A percentile compares a stretch with the other conserved stretches of the same genome.
Evolutionary conservation across 53 echinoderm and acorn worm species (phyloP).

Genomic region (Hippasteria phrygiana): DNA sequence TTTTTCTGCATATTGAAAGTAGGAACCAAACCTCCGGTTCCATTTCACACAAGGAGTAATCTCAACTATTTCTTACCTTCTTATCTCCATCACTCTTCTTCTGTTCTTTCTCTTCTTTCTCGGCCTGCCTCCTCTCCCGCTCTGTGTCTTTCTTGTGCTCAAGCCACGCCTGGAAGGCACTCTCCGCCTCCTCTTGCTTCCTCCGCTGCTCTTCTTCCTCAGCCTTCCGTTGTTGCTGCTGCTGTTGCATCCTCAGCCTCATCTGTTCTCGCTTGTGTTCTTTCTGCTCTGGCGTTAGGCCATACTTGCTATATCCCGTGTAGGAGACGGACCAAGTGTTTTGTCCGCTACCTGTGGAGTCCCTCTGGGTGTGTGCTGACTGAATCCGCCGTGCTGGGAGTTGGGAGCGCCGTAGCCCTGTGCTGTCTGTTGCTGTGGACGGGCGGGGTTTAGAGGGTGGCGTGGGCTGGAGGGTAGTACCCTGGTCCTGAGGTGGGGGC

Average conservation of each 20-base stretch:
- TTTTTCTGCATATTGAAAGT: too few species aligned
- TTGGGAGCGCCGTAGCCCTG: constrained; percentile 39
- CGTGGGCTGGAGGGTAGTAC: constrained; percentile 31
- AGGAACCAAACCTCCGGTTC: too few species aligned
- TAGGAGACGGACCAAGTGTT: constrained; percentile 31
- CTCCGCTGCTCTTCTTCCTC: constrained; percentile 82
- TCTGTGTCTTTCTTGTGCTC: constrained; percentile 78
- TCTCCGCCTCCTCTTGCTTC: constrained; percentile 81
- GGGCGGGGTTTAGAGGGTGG: constrained; percentile 25
- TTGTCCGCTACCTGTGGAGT: constrained; percentile 21
- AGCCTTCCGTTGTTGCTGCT: constrained; percentile 69
- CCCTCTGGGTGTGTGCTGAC: constrained; percentile 77
- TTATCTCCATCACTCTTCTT: constrained; percentile 22
- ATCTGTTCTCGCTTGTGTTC: constrained; percentile 77
- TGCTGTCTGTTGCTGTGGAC: constrained; percentile 73
- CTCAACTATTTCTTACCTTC: constrained; percentile 40
- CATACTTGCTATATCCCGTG: constrained; percentile 80
- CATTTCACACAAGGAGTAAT: too few species aligned
- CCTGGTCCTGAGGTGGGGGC: constrained; percentile 23
- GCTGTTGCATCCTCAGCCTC: constrained; percentile 69
- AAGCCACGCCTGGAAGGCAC: constrained; percentile 91
- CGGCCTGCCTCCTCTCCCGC: constrained; percentile 68
- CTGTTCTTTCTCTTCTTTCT: constrained; percentile 65
- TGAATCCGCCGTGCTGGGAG: constrained; percentile 69
- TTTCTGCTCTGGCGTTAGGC: constrained; percentile 90